A percentile compares a stretch with the other conserved stretches of the same genome.
Conservation (phyloP, 2,113 vertebrate species). For the Elachura formosa region DNA sequence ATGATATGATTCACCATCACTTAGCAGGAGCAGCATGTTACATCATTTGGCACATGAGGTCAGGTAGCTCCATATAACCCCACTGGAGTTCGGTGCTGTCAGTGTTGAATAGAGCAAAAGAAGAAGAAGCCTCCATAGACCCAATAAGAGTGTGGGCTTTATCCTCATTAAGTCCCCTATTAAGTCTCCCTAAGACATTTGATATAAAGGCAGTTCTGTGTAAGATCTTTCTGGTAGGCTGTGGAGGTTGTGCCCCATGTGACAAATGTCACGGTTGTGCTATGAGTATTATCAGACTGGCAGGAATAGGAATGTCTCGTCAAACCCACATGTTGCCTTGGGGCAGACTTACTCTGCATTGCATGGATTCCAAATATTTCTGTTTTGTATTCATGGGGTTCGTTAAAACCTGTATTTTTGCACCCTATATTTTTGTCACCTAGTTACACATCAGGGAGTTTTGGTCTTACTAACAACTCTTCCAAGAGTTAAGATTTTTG, state of each 20-base stretch:
- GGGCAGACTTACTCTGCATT: not conserved
- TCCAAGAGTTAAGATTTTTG: not conserved
- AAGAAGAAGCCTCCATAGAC: not conserved
- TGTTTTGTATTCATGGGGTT: not conserved
- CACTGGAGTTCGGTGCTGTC: not conserved
- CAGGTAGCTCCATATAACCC: not conserved
- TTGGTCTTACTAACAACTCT: not conserved
- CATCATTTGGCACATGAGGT: not conserved
- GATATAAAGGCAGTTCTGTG: not conserved
- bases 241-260: not conserved
- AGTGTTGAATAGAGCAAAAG: not conserved
- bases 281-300: not conserved
- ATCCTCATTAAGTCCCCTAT: not conserved
- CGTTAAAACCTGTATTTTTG: not conserved
- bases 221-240: not conserved
- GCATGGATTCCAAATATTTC: not conserved
- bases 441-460: not conserved
- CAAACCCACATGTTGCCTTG: not conserved
- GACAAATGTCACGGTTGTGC: not conserved
- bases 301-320: not conserved
- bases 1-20: not conserved
- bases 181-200: not conserved
- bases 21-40: not conserved
- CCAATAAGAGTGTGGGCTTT: not conserved
- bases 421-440: not conserved